Evolutionary conservation across 1,140 invertebrate species (phyloP).

Genomic region (Scaptomyza pallida): DNA sequence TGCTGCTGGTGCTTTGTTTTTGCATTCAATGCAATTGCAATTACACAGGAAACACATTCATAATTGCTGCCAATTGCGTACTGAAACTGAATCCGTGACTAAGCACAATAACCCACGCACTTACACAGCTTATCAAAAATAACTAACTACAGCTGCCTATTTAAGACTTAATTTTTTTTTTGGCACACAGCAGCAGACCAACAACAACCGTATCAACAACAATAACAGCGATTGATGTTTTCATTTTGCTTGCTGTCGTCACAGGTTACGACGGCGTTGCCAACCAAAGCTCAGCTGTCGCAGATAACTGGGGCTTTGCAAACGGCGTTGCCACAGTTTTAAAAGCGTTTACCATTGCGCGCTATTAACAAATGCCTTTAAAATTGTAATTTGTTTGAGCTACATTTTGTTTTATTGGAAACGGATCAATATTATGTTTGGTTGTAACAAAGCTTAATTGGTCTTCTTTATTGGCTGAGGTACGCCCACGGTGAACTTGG

Average conservation of each 20-base stretch:
- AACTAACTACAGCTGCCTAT: slow-evolving; percentile 35
- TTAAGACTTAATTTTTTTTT: slow-evolving; percentile 24
- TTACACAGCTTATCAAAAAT: slow-evolving; percentile 17
- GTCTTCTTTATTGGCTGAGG: slow-evolving; percentile 15
- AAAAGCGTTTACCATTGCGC: not conserved
- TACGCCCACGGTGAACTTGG: slow-evolving; percentile 27
- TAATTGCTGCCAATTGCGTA: slow-evolving; percentile 33
- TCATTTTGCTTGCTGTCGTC: slow-evolving; percentile 45
- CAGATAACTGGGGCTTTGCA: slow-evolving; percentile 21
- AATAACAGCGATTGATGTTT: slow-evolving; percentile 35
- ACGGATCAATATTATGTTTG: not conserved
- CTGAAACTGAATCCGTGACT: slow-evolving; percentile 28
- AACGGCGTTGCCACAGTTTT: slow-evolving; percentile 21
- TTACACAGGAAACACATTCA: slow-evolving; percentile 29
- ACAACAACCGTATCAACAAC: slow-evolving; percentile 26
- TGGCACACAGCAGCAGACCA: slow-evolving; percentile 19
- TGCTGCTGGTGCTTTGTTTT: slow-evolving; percentile 30
- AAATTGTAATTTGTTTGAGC: not conserved
- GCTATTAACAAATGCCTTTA: not conserved
- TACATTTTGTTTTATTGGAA: not conserved
- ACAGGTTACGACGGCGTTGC: slow-evolving; percentile 44
- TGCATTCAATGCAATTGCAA: slow-evolving; percentile 28
- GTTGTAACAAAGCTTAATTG: slow-evolving; percentile 5
- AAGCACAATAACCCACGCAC: slow-evolving; percentile 33
- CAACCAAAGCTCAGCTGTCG: slow-evolving; percentile 31